Conservation (phyloP, 2,113 vertebrate species). For the Thomomys bottae region DNA sequence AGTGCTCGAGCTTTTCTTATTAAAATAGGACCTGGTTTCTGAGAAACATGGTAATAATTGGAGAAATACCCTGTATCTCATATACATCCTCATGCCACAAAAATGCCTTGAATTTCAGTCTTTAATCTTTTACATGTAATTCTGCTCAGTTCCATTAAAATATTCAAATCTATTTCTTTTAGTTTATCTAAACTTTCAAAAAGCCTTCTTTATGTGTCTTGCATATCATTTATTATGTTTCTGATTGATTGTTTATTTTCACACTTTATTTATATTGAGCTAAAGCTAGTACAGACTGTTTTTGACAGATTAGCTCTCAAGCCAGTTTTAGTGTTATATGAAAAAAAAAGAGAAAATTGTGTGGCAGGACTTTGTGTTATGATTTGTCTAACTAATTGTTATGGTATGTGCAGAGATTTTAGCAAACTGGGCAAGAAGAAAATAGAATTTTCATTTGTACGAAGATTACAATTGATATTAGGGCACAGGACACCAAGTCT, state of each 20-base stretch:
- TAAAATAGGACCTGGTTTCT: constrained; percentile 8
- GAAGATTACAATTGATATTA: neutral
- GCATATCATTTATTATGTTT: neutral
- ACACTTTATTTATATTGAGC: constrained; percentile 24
- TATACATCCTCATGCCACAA: neutral
- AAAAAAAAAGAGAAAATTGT: neutral
- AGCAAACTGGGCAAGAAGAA: neutral
- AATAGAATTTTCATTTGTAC: neutral
- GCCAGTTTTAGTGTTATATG: neutral
- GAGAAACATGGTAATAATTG: neutral
- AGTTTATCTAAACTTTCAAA: constrained; percentile 34
- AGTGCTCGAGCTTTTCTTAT: neutral
- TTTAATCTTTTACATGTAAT: neutral
- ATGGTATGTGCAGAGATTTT: neutral
- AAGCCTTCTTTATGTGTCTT: neutral
- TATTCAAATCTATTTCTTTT: constrained; percentile 35
- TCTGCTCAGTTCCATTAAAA: constrained; percentile 14
- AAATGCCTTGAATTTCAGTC: neutral
- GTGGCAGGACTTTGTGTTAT: neutral
- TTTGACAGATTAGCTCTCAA: constrained; percentile 13
- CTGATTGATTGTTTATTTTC: neutral
- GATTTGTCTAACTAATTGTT: neutral
- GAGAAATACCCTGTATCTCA: neutral
- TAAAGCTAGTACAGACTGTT: neutral
- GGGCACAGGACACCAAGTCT: neutral